Conservation (phyloP, 2,797 vertebrate species). For the Mallotus villosus region DNA sequence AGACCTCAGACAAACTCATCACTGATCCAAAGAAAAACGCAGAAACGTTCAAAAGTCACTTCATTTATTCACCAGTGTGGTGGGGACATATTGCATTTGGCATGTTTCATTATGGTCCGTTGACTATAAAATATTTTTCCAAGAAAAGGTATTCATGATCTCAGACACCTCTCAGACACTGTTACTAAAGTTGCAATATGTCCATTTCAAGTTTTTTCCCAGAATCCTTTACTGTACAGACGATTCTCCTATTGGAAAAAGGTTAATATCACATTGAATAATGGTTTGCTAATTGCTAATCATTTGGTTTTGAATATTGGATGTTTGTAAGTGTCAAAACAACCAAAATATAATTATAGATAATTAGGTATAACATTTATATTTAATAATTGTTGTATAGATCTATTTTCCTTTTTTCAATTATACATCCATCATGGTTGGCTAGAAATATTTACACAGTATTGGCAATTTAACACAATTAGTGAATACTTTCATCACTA, state of each 20-base stretch:
- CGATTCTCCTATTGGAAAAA: no score
- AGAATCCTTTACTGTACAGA: no score
- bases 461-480: not conserved
- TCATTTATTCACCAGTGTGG: conserved; percentile 12
- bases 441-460: not conserved
- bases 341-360: not conserved
- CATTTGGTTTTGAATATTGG: no score
- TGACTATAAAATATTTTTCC: conserved; percentile 5
- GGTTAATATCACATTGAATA: not conserved
- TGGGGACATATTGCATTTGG: conserved; percentile 32
- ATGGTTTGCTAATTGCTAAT: not conserved
- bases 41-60: conserved; percentile 38
- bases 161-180: conserved; percentile 15
- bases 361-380: not conserved
- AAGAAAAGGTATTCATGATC: conserved; percentile 41
- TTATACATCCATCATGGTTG: not conserved
- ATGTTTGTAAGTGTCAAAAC: no score
- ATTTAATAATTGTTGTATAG: not conserved
- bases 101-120: conserved; percentile 14
- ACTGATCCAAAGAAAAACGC: conserved; percentile 57
- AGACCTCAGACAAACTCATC: conserved; percentile 32
- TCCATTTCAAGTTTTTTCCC: no score
- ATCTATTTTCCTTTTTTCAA: not conserved
- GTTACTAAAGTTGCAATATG: no score
- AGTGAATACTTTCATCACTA: not conserved